These are phyloP conservation scores for Condylura cristata DNA, from an alignment of 2,113 vertebrate species.

Conservation along the genomic window DNA sequence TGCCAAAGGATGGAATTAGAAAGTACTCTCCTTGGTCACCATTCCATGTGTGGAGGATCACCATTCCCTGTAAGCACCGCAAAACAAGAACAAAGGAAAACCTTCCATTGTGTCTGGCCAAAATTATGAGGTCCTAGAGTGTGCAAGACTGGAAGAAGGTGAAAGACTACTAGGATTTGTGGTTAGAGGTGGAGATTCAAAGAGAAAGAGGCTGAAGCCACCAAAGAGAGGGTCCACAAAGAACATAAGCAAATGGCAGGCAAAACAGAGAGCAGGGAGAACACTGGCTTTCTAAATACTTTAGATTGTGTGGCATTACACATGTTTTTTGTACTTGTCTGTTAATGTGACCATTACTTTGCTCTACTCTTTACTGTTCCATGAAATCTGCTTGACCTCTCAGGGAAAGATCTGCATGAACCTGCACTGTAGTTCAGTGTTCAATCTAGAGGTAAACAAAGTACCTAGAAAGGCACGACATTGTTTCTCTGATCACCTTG, in stretches of 20 bases:
- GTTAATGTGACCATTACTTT: not conserved
- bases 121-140: not conserved
- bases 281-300: not conserved
- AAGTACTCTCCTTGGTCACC: not conserved
- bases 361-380: not conserved
- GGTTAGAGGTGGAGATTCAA: not conserved
- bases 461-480: not conserved
- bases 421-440: not conserved
- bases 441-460: not conserved
- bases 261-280: not conserved
- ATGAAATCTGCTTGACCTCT: not conserved
- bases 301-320: not conserved
- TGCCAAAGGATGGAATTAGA: not conserved
- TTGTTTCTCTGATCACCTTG: not conserved
- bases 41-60: not conserved
- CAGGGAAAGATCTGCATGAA: not conserved
- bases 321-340: too few species aligned
- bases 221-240: not conserved
- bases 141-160: not conserved
- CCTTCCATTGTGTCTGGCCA: not conserved
- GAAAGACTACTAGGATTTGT: not conserved
- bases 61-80: too few species aligned
- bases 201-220: not conserved
- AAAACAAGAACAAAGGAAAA: not conserved
- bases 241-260: not conserved